Conservation (phyloP, 2,888 invertebrate genomes). For the Oligia fasciuncula region DNA sequence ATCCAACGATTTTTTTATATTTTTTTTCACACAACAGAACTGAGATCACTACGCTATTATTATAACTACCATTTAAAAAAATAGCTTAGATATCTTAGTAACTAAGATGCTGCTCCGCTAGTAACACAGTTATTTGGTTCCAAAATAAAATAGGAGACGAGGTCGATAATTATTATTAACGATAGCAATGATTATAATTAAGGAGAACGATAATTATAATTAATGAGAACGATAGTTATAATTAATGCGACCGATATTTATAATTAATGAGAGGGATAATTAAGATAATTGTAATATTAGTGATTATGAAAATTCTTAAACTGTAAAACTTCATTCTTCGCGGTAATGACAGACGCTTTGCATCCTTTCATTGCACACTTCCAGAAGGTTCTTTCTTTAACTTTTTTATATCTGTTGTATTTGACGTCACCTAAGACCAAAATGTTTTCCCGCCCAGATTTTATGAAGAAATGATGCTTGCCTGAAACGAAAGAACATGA, state of each 20-base stretch:
- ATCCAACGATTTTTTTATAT: no score
- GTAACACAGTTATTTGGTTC: not conserved
- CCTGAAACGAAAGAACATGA: conserved; percentile 42
- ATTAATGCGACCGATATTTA: not conserved
- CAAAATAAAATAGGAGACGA: not conserved
- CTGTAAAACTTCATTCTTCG: conserved; percentile 60
- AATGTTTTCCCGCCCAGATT: conserved; percentile 24
- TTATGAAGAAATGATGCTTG: conserved; percentile 47
- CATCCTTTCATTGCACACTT: conserved; percentile 70
- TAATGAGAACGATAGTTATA: not conserved
- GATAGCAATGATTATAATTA: not conserved
- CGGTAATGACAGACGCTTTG: conserved; percentile 68
- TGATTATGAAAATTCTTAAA: conserved; percentile 67
- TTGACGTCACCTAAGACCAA: conserved; percentile 53
- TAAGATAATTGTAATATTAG: conserved; percentile 2
- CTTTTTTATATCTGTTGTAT: conserved; percentile 45
- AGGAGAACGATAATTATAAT: not conserved
- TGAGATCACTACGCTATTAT: not conserved
- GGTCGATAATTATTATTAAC: not conserved
- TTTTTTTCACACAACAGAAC: not conserved
- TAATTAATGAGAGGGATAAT: not conserved
- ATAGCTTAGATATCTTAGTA: not conserved
- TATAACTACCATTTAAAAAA: not conserved
- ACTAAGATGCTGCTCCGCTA: not conserved
- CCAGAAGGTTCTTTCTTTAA: conserved; percentile 52